These are phyloP conservation scores for Cecropterus lyciades DNA, from an alignment of 1,140 invertebrate species.

Conservation along the genomic window DNA sequence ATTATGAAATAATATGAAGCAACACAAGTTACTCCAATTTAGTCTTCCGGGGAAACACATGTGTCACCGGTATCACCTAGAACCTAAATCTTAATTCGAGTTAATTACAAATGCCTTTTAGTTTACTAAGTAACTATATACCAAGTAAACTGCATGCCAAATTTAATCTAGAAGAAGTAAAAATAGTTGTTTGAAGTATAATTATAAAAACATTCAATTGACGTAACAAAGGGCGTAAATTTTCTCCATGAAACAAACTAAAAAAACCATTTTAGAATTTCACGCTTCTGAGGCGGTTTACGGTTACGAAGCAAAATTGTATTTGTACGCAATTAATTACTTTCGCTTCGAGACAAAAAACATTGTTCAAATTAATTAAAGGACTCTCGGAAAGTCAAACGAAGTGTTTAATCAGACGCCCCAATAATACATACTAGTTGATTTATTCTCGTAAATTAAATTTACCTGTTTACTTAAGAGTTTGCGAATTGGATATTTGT, in stretches of 20 bases:
- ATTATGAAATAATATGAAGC: no score
- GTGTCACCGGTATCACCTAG: no score
- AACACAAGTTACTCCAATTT: no score
- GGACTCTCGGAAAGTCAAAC: conserved; percentile 45
- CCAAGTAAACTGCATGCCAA: no score
- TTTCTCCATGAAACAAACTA: not conserved
- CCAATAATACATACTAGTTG: conserved; percentile 55
- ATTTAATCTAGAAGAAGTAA: no score
- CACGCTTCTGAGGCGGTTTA: conserved; percentile 38
- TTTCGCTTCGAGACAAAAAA: conserved; percentile 42
- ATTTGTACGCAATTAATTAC: conserved; percentile 46
- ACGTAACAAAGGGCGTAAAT: not conserved
- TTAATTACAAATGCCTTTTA: no score
- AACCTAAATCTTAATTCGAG: no score
- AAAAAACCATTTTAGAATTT: conserved; percentile 26
- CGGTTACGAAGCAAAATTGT: conserved; percentile 39
- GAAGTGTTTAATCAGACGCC: conserved; percentile 53
- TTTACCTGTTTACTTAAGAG: conserved; percentile 34
- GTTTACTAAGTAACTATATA: no score
- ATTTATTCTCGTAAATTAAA: conserved; percentile 44
- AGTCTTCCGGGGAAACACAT: no score
- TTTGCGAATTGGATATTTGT: conserved; percentile 3
- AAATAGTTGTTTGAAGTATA: not conserved
- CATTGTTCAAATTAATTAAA: conserved; percentile 53
- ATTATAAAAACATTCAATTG: not conserved